phyloP scores from a whole-genome alignment of 2,888 invertebrate species.

The Chymomyza amoena region DNA sequence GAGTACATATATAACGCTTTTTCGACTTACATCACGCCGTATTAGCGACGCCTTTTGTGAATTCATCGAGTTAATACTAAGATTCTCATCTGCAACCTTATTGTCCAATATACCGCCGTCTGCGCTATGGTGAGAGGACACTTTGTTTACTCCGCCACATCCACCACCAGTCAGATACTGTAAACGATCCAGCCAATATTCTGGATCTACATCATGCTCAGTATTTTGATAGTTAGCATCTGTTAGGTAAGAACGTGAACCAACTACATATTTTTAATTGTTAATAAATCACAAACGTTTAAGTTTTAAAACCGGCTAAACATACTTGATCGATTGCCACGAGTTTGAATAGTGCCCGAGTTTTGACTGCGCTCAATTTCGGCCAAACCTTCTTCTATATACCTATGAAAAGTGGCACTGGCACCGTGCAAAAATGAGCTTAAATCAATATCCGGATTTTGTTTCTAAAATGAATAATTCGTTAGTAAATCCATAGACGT shows the following conservation, averaged over 20 bases:
- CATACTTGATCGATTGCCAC: constrained; percentile 63
- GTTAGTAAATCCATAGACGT: neutral
- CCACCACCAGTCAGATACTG: constrained; percentile 72
- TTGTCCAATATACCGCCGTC: constrained; percentile 76
- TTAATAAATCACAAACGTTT: constrained; percentile 14
- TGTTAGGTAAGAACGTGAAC: constrained; percentile 71
- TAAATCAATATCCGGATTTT: constrained; percentile 78
- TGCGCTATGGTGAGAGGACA: constrained; percentile 61
- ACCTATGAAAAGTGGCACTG: constrained; percentile 77
- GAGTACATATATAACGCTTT: too few relatives aligned
- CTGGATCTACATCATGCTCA: constrained; percentile 72
- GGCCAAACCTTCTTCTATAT: constrained; percentile 78
- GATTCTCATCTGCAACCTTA: constrained; percentile 78
- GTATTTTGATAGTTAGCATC: constrained; percentile 62
- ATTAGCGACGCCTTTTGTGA: constrained; percentile 76
- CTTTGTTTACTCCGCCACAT: constrained; percentile 61
- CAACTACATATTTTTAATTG: constrained; percentile 39
- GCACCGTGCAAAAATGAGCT: constrained; percentile 78
- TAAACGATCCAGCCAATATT: constrained; percentile 78
- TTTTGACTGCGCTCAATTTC: constrained; percentile 76
- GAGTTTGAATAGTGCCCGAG: constrained; percentile 33
- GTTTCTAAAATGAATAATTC: constrained; percentile 53
- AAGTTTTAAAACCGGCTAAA: constrained; percentile 23
- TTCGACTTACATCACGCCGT: constrained; percentile 72
- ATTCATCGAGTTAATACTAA: constrained; percentile 76